Evolutionary conservation across 2,113 vertebrate genomes (phyloP), one percentile per base, ranked within the genome.

Genomic region (Catharus fuscescens): DNA sequence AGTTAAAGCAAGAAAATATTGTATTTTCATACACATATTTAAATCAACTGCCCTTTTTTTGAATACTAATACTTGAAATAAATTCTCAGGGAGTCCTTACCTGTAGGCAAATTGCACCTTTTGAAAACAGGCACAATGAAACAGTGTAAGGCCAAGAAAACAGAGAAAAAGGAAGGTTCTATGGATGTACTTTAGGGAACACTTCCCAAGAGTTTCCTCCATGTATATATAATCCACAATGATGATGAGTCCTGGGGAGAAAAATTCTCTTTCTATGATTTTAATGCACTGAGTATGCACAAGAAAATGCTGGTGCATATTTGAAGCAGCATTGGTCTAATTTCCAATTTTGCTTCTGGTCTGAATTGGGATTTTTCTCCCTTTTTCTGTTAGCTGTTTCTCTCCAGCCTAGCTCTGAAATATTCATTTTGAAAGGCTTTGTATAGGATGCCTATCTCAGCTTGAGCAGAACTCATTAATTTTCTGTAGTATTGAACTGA

Each of bases 381-480:
- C 52, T 70, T 92, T 91, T 94, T 34, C 31, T 86, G 6, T 66
- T 48, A 88, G n/a, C 25, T 80, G 5, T 57, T 92, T 86, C 56
- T 74, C 20, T 34, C 7, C 24, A 61, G 47, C 14, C 60, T 50
- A 59, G 23, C 42, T 86, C 36, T 84, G 77, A 92, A 91, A 78
- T 48, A 65, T 4, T 42, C 18, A 19, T 71, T 94, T 91, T 89
- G 29, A 60, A 74, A 84, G 26, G 24, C 76, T 83, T 70, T 78
- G 2, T 84, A 66, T 23, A 42, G 52, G 52, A 66, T 70, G 19
- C 28, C 86, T 88, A 40, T 72, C 89, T 95, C 76, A 86, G 76
- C 52, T 83, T 77, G 52, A 94, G 84, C 42, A 91, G 64, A 86
- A 67, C 34, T 87, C 84, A 86, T 95, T 96, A 86, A 89, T 91